Percentiles rank a stretch among this genome's conserved stretches.
Evolutionary conservation across 1,140 invertebrate species (phyloP).

Genomic region (Phymorhynchus buccinoides): DNA sequence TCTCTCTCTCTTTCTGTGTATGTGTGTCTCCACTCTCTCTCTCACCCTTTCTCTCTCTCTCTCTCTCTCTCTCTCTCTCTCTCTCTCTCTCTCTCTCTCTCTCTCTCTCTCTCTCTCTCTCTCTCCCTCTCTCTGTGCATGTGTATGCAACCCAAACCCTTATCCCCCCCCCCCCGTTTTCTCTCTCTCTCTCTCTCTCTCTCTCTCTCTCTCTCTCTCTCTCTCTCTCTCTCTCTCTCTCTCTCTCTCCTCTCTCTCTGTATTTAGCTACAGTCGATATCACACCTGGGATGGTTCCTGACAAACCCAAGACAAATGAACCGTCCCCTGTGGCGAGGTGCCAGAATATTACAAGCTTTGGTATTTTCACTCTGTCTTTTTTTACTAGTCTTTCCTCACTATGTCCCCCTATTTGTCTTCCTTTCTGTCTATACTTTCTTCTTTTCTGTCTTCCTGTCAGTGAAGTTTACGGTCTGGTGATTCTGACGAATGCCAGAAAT

Average conservation of each 20-base stretch:
- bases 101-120: conserved; percentile 19
- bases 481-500: too few species aligned
- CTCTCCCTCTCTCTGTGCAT: too few species aligned
- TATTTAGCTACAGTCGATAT: neutral
- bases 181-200: neutral
- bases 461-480: too few species aligned
- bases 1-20: conserved; percentile 47
- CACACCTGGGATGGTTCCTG: neutral
- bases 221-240: conserved; percentile 18
- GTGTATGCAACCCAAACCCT: too few species aligned
- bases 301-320: conserved; percentile 6
- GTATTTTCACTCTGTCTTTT: too few species aligned
- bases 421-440: too few species aligned
- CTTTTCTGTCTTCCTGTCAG: too few species aligned
- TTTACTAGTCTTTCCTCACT: too few species aligned
- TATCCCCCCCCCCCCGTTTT: too few species aligned
- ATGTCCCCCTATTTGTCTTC: too few species aligned
- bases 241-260: neutral
- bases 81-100: conserved; percentile 70
- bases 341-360: too few species aligned
- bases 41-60: conserved; percentile 81
- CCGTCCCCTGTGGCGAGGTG: conserved; percentile 20
- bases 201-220: conserved; percentile 70
- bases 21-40: conserved; percentile 80
- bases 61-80: conserved; percentile 83